Conservation (phyloP, 2,113 vertebrate species). For the Xiphophorus hellerii region DNA sequence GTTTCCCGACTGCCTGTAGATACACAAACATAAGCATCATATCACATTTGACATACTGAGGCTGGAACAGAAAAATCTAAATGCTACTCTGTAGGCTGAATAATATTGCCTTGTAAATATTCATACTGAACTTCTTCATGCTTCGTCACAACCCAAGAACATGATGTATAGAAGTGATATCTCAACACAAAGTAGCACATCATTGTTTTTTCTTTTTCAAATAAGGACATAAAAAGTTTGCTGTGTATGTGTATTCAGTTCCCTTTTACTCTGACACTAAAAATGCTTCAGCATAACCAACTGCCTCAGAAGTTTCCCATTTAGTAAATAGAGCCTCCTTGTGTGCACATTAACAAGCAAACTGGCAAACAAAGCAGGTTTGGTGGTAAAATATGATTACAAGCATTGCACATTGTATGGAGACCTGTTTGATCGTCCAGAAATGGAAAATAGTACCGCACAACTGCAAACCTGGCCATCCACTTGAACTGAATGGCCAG, state of each 20-base stretch:
- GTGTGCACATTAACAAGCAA: too few species aligned
- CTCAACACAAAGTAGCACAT: background rate
- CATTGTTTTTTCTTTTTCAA: background rate
- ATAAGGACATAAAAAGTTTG: background rate
- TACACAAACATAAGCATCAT: conserved; percentile 15
- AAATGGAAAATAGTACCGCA: background rate
- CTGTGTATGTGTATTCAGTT: background rate
- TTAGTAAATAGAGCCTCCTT: too few species aligned
- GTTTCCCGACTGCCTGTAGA: conserved; percentile 94
- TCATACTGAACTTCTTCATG: background rate
- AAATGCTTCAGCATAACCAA: background rate
- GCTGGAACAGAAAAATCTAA: background rate
- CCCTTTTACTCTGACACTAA: background rate
- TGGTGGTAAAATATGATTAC: background rate
- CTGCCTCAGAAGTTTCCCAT: background rate
- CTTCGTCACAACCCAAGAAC: background rate
- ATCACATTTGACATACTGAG: conserved; percentile 12
- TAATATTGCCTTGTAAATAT: background rate
- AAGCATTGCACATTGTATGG: background rate
- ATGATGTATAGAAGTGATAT: too few species aligned
- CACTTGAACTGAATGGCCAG: background rate
- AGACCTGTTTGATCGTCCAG: background rate
- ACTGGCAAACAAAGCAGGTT: background rate
- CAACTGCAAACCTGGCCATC: background rate
- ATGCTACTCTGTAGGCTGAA: background rate